These are phyloP conservation scores for Agonum fuliginosum DNA, from an alignment of 2,888 invertebrate species.

Conservation along the genomic window DNA sequence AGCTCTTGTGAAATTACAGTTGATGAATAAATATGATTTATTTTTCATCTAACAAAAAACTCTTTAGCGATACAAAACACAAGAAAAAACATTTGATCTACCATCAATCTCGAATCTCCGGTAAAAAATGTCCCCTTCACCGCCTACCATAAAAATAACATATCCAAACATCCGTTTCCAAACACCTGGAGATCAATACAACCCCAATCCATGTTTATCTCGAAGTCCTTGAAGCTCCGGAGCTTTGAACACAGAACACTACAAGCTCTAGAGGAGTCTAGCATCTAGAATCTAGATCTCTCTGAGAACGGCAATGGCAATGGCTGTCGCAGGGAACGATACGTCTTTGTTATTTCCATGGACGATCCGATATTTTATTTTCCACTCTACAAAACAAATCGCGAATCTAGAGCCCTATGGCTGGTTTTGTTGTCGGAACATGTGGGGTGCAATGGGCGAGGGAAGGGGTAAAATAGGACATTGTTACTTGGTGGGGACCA, in stretches of 20 bases:
- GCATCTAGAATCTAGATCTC: background rate
- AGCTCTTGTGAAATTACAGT: no score
- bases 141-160: slow-evolving; percentile 18
- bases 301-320: background rate
- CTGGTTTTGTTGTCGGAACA: background rate
- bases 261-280: slow-evolving; percentile 9
- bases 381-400: slow-evolving; percentile 46
- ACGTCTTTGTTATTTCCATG: slow-evolving; percentile 51
- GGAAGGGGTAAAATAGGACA: background rate
- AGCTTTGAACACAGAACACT: background rate
- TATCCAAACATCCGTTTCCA: background rate
- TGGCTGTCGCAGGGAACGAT: slow-evolving; percentile 29
- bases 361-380: slow-evolving; percentile 45
- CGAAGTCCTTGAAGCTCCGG: background rate
- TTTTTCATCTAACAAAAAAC: background rate
- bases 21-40: no score
- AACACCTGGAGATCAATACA: slow-evolving; percentile 17
- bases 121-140: background rate
- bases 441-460: background rate
- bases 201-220: background rate
- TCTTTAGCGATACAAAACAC: background rate
- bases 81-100: background rate
- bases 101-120: background rate
- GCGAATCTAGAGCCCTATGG: slow-evolving; percentile 21
- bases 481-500: background rate